Evolutionary conservation across 2,888 invertebrate species (phyloP), one percentile per base, ranked within the genome.

Genomic region (Drosophila maculinotata): DNA sequence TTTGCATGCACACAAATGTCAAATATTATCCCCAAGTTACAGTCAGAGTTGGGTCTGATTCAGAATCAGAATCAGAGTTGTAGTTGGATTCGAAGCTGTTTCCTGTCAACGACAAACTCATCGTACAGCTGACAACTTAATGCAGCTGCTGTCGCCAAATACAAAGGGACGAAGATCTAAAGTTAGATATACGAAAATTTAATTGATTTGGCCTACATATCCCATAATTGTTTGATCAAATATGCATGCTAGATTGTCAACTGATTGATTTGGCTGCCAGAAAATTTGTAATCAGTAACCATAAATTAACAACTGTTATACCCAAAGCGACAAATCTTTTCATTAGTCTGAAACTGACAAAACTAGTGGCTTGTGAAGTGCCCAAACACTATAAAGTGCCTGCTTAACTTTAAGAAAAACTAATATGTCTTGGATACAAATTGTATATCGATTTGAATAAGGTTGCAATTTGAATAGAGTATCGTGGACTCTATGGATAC

Each of bases 1-100:
- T 76, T 76, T 69, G 65, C 71, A 72, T 63, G 58, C 58, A 56
- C 45, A 51, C 54, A 49, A 58, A 54, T 47, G 75, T 54, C 52
- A 54, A 67, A 59, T 28, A 49, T 8, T 25, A 35, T n/a, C n/a
- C n/a, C n/a, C n/a, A n/a, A n/a, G n/a, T n/a, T n/a, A n/a, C n/a
- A n/a, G n/a, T n/a, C n/a, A n/a, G n/a, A n/a, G n/a, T n/a, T n/a
- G n/a, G n/a, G n/a, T 12, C 28, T 26, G 38, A 53, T 26, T 8
- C 23, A 9, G 7, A 54, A 7, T 33, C 6, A 12, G 10, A 17
- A 7, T 45, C 36, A 10, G 20, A 39, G 15, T 54, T 12, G 9
- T 38, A 28, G 28, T 23, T 41, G 31, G 58, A 54, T 26, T 65
- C 26, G 48, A 9, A 20, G n/a, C 20, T 52, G 58, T 48, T 67